A percentile compares a stretch with the other conserved stretches of the same genome.
phyloP scores from a whole-genome alignment of 53 echinoderm and acorn worm genomes.

The Mesocentrotus franciscanus region DNA sequence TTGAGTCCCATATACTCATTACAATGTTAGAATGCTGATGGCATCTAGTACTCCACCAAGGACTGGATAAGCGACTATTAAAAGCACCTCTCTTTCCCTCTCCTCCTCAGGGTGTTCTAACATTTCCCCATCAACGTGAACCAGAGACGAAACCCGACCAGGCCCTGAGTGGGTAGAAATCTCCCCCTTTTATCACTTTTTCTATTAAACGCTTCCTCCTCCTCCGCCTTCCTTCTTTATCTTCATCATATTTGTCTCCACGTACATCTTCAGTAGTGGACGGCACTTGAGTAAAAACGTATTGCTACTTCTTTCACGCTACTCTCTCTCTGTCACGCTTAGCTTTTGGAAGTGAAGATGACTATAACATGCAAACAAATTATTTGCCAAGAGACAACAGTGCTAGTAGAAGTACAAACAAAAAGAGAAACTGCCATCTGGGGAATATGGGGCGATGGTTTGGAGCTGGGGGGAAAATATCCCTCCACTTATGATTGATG shows the following conservation, averaged over 20 bases:
- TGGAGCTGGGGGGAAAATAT: neutral
- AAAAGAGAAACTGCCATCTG: neutral
- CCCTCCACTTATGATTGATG: neutral
- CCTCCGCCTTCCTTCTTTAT: neutral
- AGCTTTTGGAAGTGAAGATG: neutral
- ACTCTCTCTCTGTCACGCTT: neutral
- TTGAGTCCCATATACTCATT: neutral
- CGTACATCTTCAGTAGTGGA: neutral
- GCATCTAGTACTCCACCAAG: neutral
- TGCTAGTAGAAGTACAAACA: neutral
- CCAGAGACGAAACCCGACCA: neutral
- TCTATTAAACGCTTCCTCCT: neutral
- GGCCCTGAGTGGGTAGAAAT: neutral
- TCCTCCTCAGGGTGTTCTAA: neutral
- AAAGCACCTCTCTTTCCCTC: neutral
- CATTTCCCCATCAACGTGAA: neutral
- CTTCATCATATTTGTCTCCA: neutral
- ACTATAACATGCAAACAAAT: neutral
- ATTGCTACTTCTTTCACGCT: neutral
- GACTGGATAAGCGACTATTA: neutral
- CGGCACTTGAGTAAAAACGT: neutral
- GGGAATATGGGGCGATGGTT: neutral
- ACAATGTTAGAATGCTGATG: neutral
- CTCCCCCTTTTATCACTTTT: neutral
- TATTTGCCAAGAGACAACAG: neutral